These are phyloP conservation scores for Halocaridina rubra DNA, from an alignment of 2,888 invertebrate species.

Conservation along the genomic window DNA sequence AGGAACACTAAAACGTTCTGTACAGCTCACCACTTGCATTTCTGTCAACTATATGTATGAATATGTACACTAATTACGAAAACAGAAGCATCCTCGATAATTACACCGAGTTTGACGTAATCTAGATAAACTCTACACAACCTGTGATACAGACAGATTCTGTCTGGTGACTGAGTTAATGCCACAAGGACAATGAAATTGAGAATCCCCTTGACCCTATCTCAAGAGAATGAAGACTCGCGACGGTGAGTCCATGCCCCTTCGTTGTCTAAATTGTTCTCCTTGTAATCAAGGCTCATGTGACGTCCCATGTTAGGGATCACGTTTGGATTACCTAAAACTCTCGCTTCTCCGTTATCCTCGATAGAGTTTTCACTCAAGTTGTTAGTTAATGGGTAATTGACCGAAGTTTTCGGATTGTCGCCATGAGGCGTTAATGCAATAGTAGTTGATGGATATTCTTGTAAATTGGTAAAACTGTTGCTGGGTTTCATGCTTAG, in stretches of 20 bases:
- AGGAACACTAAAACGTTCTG: too few species aligned
- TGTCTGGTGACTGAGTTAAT: not conserved
- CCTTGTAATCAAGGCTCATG: conserved; percentile 40
- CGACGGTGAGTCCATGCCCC: conserved; percentile 1
- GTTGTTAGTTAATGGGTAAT: conserved; percentile 20
- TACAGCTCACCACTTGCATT: too few species aligned
- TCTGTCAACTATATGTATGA: conserved; percentile 12
- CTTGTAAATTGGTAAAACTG: conserved; percentile 27
- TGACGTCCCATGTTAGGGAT: conserved; percentile 20
- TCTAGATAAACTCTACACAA: not conserved
- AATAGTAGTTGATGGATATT: not conserved
- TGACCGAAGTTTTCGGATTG: not conserved
- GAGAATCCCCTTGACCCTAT: not conserved
- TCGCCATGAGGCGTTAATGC: not conserved
- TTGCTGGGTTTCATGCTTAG: conserved; percentile 10
- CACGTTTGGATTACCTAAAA: conserved; percentile 19
- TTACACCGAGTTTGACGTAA: too few species aligned
- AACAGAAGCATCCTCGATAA: too few species aligned
- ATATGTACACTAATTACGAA: not conserved
- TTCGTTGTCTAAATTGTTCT: conserved; percentile 41
- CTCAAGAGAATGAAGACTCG: conserved; percentile 31
- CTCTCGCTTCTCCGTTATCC: conserved; percentile 43
- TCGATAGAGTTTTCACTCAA: conserved; percentile 41
- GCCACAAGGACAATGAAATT: not conserved
- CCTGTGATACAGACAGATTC: not conserved